Base-by-base conservation (phyloP, 92 coral and sea anemone genomes). In the Porites cylindrica region DNA sequence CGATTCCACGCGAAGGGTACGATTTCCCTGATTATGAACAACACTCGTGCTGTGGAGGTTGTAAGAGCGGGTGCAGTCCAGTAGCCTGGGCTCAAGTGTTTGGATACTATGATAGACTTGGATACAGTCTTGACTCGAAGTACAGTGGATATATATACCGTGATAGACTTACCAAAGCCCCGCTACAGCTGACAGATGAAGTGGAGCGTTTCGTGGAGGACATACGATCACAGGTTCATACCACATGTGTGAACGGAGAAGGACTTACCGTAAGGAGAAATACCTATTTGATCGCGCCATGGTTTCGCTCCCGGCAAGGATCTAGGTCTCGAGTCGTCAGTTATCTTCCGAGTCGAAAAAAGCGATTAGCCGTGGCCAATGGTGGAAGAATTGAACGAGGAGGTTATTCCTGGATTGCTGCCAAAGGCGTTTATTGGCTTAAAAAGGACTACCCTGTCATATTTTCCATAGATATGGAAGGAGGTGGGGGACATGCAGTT, bases 81-180 rank as follows among this genome's bases (percentile, higher is more conserved):
- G 94, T 87, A 7, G 94, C 89, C 32, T 91, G 91, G 94, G 94
- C 94, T 20, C 94, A 87, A 67, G 72, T 91, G 50, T 91, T 91
- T 73, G 94, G 88, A 10, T 91, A 87, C 70, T 91, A 70, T 69
- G 94, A 91, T 86, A 87, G 82, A 72, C 43, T 65, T 4, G 93
- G 81, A 8, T 58, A n/a, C 21, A 32, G 52, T 19, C 7, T 20
- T 16, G 5, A 7, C 84, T 52, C 47, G 1, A 65, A 65, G 1
- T 80, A 63, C 23, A 66, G 84, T 80, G 13, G 74, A 65, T 43
- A 12, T n/a, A 29, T 80, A 19, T 80, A 47, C 32, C 64, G 75
- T 18, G 65, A 66, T 51, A 80, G 12, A 6, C 3, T 11, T 20
- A 67, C 13, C 8, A 62, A 52, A 7, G 91, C 89, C 17, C 91